Evolutionary conservation across 30 jellyfish, hydroid and myxozoan genomes (phyloP).

Genomic region (Aurelia sp.): DNA sequence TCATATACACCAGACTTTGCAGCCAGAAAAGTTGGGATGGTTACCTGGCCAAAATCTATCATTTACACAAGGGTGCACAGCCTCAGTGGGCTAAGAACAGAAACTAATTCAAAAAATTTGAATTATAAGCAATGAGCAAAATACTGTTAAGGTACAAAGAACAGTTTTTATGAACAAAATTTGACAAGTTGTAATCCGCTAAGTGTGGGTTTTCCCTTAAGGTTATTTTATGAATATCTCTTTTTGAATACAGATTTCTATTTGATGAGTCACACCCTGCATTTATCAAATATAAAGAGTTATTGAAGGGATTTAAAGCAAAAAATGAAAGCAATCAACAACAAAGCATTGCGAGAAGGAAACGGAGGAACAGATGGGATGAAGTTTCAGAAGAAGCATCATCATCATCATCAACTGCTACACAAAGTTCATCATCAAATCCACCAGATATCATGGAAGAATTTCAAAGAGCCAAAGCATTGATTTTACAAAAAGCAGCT

Average conservation of each 20-base stretch:
- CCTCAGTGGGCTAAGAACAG: too few relatives aligned
- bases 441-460: slow-evolving; percentile 77
- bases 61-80: too few relatives aligned
- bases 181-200: too few relatives aligned
- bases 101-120: too few relatives aligned
- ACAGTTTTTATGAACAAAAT: too few relatives aligned
- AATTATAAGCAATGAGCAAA: too few relatives aligned
- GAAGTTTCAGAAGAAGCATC: slow-evolving; percentile 46
- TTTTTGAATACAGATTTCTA: slow-evolving; percentile 54
- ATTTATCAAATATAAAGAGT: slow-evolving; percentile 22
- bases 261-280: slow-evolving; percentile 82
- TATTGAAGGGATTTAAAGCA: slow-evolving; percentile 14
- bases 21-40: too few relatives aligned
- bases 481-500: slow-evolving; percentile 89
- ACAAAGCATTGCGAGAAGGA: slow-evolving; percentile 22
- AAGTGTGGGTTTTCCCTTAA: too few relatives aligned
- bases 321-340: background rate
- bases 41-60: too few relatives aligned
- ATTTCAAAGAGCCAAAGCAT: slow-evolving; percentile 92
- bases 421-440: slow-evolving; percentile 41
- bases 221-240: background rate
- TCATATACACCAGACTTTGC: too few relatives aligned
- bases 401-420: slow-evolving; percentile 44
- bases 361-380: slow-evolving; percentile 67
- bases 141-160: too few relatives aligned